Evolutionary conservation across 37 sponge, comb jelly and placozoan species (phyloP), one percentile per base, ranked within the genome.

Genomic region (Chondrilla cf. caribensis): DNA sequence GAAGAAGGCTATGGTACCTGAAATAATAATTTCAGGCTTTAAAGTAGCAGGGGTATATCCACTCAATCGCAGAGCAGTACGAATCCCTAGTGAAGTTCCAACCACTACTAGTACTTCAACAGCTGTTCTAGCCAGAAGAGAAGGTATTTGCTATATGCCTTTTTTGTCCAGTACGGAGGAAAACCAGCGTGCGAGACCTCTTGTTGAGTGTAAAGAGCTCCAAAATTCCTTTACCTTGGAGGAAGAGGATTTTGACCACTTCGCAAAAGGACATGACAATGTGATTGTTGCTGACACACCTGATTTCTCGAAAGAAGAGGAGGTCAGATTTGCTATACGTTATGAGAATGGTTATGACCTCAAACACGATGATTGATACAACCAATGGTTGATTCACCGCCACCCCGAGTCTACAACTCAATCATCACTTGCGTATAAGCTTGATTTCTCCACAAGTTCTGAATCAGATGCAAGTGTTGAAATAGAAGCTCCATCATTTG

Each of bases 1-100:
- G 87, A 19, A 28, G 0, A 21, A 81, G 47, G 82, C 77, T 24
- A 81, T 72, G 87, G 54, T 54, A 3, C 70, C 58, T 55, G 28
- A 18, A 31, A 85, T 19, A 22, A 6, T 85, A 32, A 78, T 58
- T n/a, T 33, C 79, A 32, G 68, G 79, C 18, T 85, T 85, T 31
- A 29, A 64, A 58, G 59, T 17, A 35, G 44, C 70, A n/a, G 82
- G 82, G 3, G 47, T 81, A 15, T 81, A 64, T n/a, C 64, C 64
- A 6, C 29, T 62, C 18, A 15, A 62, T 15, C 25, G 64, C 29
- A 47, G 11, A 47, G 51, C 51, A 47, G 11, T 47, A 47, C 6
- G 11, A 47, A 47, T 47, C 51, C 51, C 51, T 47, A 11, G 51
- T 47, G 29, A 62, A 29, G 64, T 28, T 62, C 6, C 29, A 29